Evolutionary conservation across 2,797 vertebrate genomes (phyloP).

Genomic region (Hephaestus fuliginosus): DNA sequence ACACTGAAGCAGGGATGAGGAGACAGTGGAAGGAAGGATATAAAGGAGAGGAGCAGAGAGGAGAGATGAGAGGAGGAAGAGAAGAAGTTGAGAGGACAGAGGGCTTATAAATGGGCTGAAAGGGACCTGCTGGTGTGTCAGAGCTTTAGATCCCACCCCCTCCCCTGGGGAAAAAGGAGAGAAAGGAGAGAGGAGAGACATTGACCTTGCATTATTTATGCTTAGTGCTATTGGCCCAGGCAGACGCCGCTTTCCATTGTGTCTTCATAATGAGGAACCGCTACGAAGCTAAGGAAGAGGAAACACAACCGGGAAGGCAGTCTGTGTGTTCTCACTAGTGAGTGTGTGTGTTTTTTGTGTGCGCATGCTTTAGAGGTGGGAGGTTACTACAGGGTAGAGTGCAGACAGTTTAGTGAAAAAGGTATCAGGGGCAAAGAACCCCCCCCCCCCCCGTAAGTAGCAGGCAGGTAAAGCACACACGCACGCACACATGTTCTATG

Average conservation of each 20-base stretch:
- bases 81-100: slow-evolving; percentile 66
- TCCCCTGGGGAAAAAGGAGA: slow-evolving; percentile 74
- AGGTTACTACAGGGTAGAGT: slow-evolving; percentile 65
- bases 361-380: slow-evolving; percentile 44
- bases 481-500: slow-evolving; percentile 30
- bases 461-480: slow-evolving; percentile 46
- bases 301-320: slow-evolving; percentile 74
- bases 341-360: slow-evolving; percentile 40
- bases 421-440: slow-evolving; percentile 63
- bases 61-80: slow-evolving; percentile 44
- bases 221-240: slow-evolving; percentile 81
- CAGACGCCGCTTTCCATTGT: slow-evolving; percentile 84
- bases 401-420: slow-evolving; percentile 78
- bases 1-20: slow-evolving; percentile 6
- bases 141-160: slow-evolving; percentile 73
- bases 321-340: slow-evolving; percentile 36
- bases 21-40: slow-evolving; percentile 1
- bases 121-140: slow-evolving; percentile 81
- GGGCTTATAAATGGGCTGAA: slow-evolving; percentile 77
- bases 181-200: slow-evolving; percentile 81
- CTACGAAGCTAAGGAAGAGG: slow-evolving; percentile 77
- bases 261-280: slow-evolving; percentile 84
- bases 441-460: slow-evolving; percentile 59
- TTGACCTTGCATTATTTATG: slow-evolving; percentile 90
- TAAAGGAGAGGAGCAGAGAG: slow-evolving; percentile 22